A percentile compares a stretch with the other conserved stretches of the same genome.
phyloP scores from a whole-genome alignment of 2,888 invertebrate species.

The Drosophila hamatofila region DNA sequence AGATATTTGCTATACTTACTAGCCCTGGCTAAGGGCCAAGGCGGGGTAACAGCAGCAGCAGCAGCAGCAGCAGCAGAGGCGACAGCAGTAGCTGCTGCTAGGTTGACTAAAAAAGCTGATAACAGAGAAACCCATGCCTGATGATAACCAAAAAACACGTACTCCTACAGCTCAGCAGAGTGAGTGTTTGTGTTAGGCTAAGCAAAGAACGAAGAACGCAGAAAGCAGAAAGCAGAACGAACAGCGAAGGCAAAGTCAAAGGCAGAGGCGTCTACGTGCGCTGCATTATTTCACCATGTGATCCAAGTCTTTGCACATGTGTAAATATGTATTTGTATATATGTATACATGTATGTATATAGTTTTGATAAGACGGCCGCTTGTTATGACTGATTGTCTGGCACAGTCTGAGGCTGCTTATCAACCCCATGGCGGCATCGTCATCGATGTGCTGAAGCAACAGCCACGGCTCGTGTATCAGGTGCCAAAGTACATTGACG shows the following conservation, averaged over 20 bases:
- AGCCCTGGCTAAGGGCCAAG: conserved; percentile 18
- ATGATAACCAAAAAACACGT: conserved; percentile 42
- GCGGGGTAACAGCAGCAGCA: conserved; percentile 5
- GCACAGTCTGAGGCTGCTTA: conserved; percentile 51
- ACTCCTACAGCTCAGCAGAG: conserved; percentile 31
- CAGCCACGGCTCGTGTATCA: conserved; percentile 2
- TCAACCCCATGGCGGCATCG: conserved; percentile 38
- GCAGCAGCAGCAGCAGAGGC: neutral
- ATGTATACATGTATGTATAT: neutral
- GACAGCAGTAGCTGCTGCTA: conserved; percentile 18
- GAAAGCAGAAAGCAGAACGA: neutral
- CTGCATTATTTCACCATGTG: conserved; percentile 67
- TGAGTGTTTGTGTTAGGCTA: conserved; percentile 1
- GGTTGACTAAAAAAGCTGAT: conserved; percentile 52
- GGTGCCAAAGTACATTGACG: conserved; percentile 56
- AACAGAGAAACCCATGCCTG: conserved; percentile 36
- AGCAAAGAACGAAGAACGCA: neutral
- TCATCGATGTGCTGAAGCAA: conserved; percentile 18
- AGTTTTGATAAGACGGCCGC: conserved; percentile 41
- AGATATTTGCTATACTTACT: conserved; percentile 27
- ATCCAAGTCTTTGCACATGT: conserved; percentile 7
- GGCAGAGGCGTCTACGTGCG: conserved; percentile 66
- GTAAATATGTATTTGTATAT: neutral
- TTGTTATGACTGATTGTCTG: conserved; percentile 75
- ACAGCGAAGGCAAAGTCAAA: conserved; percentile 1